Conservation (phyloP, 2,888 invertebrate genomes). For the Chymomyza procnemis region DNA sequence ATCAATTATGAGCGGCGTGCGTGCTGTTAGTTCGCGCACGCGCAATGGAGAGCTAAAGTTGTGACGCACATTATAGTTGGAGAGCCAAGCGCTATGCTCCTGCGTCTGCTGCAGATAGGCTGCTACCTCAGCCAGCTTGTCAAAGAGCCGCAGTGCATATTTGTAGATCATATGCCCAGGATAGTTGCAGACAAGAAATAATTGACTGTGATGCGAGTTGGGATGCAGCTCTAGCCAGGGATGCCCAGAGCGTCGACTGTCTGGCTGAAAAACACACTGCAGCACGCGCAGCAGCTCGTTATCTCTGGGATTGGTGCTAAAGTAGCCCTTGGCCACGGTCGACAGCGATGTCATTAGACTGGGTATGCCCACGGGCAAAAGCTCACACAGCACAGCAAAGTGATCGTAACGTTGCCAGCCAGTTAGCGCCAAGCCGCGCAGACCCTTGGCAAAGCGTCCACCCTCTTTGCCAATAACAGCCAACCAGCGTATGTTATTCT, state of each 20-base stretch:
- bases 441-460: constrained; percentile 78
- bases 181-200: constrained; percentile 83
- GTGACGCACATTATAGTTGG: constrained; percentile 84
- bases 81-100: constrained; percentile 82
- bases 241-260: constrained; percentile 76
- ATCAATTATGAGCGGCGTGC: constrained; percentile 81
- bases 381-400: constrained; percentile 84
- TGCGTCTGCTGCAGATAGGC: constrained; percentile 75
- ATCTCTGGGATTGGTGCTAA: constrained; percentile 80
- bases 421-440: constrained; percentile 76
- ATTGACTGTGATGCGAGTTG: constrained; percentile 82
- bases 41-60: constrained; percentile 84
- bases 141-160: constrained; percentile 77
- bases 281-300: constrained; percentile 79
- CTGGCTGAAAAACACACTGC: constrained; percentile 80
- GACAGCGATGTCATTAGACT: constrained; percentile 82
- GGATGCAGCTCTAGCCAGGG: constrained; percentile 81
- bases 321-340: constrained; percentile 82
- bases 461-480: constrained; percentile 83
- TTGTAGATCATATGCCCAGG: constrained; percentile 82
- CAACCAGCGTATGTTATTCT: constrained; percentile 85
- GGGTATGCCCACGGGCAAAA: constrained; percentile 83
- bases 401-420: constrained; percentile 83
- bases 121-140: constrained; percentile 76
- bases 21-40: constrained; percentile 82